These are phyloP conservation scores for Semicossyphus pulcher DNA, from an alignment of 2,113 vertebrate genomes.

Conservation along the genomic window DNA sequence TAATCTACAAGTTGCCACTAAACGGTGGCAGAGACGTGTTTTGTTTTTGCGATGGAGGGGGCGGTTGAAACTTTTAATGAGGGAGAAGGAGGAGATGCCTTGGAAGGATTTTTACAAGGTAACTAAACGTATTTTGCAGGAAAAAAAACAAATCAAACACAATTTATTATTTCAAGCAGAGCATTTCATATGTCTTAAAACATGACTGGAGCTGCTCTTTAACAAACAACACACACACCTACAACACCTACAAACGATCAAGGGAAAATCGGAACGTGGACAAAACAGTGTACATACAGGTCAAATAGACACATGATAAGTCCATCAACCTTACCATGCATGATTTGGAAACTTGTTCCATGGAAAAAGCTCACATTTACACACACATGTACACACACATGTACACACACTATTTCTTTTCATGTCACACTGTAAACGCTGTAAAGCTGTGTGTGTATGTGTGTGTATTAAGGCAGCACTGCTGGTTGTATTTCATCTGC, in stretches of 20 bases:
- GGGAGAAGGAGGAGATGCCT: no score
- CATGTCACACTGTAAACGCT: background rate
- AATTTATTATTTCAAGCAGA: no score
- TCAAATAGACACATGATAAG: background rate
- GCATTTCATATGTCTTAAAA: no score
- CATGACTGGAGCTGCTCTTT: no score
- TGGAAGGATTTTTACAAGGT: no score
- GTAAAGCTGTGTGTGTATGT: slow-evolving; percentile 12
- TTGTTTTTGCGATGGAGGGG: no score
- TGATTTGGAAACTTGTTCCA: slow-evolving; percentile 20
- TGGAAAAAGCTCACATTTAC: slow-evolving; percentile 29
- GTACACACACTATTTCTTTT: background rate
- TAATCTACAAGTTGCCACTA: no score
- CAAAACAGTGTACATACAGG: background rate
- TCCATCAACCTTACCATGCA: background rate
- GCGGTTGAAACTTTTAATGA: no score
- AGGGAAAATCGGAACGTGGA: background rate
- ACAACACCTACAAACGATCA: background rate
- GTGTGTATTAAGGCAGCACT: slow-evolving; percentile 25
- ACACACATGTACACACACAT: background rate
- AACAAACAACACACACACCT: no score
- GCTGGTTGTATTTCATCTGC: slow-evolving; percentile 59
- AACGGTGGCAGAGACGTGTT: no score
- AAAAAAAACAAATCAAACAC: no score
- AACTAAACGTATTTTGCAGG: no score